Base-by-base conservation (phyloP, 1,140 invertebrate species). In the Solen grandis region DNA sequence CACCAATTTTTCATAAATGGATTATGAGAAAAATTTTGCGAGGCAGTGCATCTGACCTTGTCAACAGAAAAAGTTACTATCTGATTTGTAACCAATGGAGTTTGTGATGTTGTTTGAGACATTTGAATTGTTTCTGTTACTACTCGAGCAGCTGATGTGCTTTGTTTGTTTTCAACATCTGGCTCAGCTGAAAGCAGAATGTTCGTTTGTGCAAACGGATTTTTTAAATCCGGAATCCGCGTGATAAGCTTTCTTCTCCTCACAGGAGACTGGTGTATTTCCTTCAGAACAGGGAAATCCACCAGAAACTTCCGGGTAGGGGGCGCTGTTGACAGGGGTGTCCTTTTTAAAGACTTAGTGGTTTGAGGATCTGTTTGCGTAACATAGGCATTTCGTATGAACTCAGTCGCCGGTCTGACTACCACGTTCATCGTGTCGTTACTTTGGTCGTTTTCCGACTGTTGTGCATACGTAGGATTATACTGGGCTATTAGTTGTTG, bases 1-100 rank as follows among this genome's bases (percentile, higher is more conserved):
- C 70, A 73, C 70, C 70, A 73, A 41, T 60, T 60, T 38, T 52
- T 55, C 70, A 73, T 73, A 38, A 29, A 59, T 2, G 54, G 54
- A 46, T 73, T 73, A 27, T 73, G 70, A 1, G 70, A 33, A 38
- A 38, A 73, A 1, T 16, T 5, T 16, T 35, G 35, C 16, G 70
- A 73, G n/a, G 57, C 70, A n/a, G 52, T 73, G 27, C 70, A 73
- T 8, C 35, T 29, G 14, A 73, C n/a, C n/a, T n/a, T n/a, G n/a
- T n/a, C n/a, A n/a, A n/a, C n/a, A n/a, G n/a, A n/a, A n/a, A n/a
- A n/a, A n/a, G n/a, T n/a, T n/a, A n/a, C n/a, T n/a, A n/a, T n/a
- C n/a, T n/a, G 55, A 25, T 14, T 29, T 31, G 59, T 73, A 14
- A 57, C 50, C 57, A 31, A 52, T 13, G 50, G 19, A 1, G 16